phyloP scores from a whole-genome alignment of 2,888 invertebrate species.

The Meteorus cinctellus region DNA sequence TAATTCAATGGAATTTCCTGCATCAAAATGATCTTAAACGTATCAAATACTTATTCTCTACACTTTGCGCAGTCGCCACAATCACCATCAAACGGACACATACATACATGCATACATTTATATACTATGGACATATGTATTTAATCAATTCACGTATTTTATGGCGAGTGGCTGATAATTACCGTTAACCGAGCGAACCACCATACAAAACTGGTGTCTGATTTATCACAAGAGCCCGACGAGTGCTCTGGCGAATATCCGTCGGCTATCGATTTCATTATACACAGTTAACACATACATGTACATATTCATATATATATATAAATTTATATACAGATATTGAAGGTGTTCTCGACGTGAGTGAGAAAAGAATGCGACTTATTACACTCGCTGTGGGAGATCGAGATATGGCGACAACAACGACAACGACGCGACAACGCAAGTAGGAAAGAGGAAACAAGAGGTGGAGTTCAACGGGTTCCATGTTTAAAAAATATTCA shows the following conservation, averaged over 20 bases:
- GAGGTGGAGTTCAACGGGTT: background rate
- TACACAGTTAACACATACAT: background rate
- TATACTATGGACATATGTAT: slow-evolving; percentile 49
- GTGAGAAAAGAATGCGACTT: slow-evolving; percentile 29
- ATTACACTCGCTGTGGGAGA: slow-evolving; percentile 27
- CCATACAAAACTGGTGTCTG: slow-evolving; percentile 6
- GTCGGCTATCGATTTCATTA: slow-evolving; percentile 27
- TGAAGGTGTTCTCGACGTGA: background rate
- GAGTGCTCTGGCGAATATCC: slow-evolving; percentile 23
- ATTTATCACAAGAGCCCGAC: slow-evolving; percentile 22
- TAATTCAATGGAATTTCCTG: background rate
- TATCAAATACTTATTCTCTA: background rate
- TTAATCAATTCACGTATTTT: slow-evolving; percentile 63
- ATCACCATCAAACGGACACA: slow-evolving; percentile 1
- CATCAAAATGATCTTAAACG: background rate
- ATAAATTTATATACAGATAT: background rate
- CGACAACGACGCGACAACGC: background rate
- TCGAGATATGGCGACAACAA: slow-evolving; percentile 23
- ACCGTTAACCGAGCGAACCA: slow-evolving; percentile 50
- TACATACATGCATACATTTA: background rate
- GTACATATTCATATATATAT: background rate
- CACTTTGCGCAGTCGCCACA: background rate
- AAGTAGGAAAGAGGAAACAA: background rate
- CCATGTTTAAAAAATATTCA: background rate
- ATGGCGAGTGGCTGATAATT: slow-evolving; percentile 53